Base-by-base conservation (phyloP, 2,797 vertebrate genomes). In the Simalia tracyae region DNA sequence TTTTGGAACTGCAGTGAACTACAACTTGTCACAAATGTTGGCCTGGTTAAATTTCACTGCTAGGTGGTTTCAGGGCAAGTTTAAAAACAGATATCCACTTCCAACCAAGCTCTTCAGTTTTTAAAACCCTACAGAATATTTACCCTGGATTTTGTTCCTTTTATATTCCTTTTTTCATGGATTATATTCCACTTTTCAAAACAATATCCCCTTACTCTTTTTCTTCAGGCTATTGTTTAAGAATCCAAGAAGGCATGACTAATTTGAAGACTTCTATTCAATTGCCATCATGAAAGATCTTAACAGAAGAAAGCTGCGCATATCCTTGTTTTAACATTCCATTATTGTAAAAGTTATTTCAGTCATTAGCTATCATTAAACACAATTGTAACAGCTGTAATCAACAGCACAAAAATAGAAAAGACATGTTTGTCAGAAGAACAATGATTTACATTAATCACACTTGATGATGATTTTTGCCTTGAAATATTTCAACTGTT, bases 351-450 rank as follows among this genome's bases (percentile, higher is more conserved):
- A 90, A 24, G 54, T 89, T 86, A 87, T 50, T 89, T 59, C 2
- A 60, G 50, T 54, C 90, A 90, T 54, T 54, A 92, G 84, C 19
- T 54, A 11, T 84, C 50, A 6, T n/a, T 81, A 92, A 26, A 46
- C 19, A 87, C 36, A 84, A 91, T 89, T 86, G 11, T 1, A 8
- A 28, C n/a, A 85, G 91, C 66, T 42, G 68, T 57, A 91, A 91
- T 90, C 81, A 87, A 72, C 9, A 63, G 64, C 60, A 87, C 56
- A 31, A 12, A 42, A 95, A 90, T 54, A 95, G 56, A 91, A 95
- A 89, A 81, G 81, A 89, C 6, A 10, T 61, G n/a, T 0, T 90
- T 92, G 1, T 90, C 72, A 91, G 0, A 92, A 88, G 60, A 92
- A 59, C 92, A 31, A 84, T 3, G 89, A 93, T 28, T 72, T 86